Conservation (phyloP, 2,888 invertebrate species). For the Bombylius discolor region DNA sequence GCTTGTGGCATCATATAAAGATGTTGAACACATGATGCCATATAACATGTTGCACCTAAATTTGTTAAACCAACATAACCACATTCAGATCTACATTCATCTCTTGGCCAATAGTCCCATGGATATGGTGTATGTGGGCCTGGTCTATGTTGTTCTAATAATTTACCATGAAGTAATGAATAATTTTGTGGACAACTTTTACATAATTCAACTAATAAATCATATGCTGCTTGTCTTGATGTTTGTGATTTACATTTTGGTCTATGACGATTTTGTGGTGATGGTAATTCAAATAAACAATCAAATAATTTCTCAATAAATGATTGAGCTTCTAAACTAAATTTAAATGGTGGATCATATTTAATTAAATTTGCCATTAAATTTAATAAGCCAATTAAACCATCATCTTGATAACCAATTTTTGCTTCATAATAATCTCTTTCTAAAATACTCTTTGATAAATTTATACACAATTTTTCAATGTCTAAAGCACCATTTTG, state of each 20-base stretch:
- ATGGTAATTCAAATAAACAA: slow-evolving; percentile 80
- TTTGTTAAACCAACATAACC: slow-evolving; percentile 92
- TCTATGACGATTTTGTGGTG: slow-evolving; percentile 67
- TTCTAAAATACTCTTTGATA: slow-evolving; percentile 59
- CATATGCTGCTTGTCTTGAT: slow-evolving; percentile 81
- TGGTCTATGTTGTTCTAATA: slow-evolving; percentile 77
- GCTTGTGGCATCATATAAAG: slow-evolving; percentile 95
- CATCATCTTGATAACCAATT: slow-evolving; percentile 78
- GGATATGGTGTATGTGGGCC: slow-evolving; percentile 75
- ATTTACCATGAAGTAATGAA: slow-evolving; percentile 64
- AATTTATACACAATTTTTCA: slow-evolving; percentile 58
- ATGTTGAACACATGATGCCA: slow-evolving; percentile 96
- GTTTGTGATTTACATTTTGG: slow-evolving; percentile 89
- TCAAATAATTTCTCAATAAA: slow-evolving; percentile 57
- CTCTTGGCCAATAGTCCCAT: slow-evolving; percentile 97
- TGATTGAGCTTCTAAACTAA: slow-evolving; percentile 55
- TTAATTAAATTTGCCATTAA: slow-evolving; percentile 78
- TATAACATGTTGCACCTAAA: slow-evolving; percentile 91
- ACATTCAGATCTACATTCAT: slow-evolving; percentile 86
- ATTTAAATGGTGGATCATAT: slow-evolving; percentile 78
- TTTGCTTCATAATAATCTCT: slow-evolving; percentile 74
- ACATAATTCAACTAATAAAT: slow-evolving; percentile 76
- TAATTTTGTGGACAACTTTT: slow-evolving; percentile 78
- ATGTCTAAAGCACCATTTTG: slow-evolving; percentile 50
- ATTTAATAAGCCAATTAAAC: slow-evolving; percentile 74